Base-by-base conservation (phyloP, 1,140 invertebrate species). In the Brachystomella parvula region DNA sequence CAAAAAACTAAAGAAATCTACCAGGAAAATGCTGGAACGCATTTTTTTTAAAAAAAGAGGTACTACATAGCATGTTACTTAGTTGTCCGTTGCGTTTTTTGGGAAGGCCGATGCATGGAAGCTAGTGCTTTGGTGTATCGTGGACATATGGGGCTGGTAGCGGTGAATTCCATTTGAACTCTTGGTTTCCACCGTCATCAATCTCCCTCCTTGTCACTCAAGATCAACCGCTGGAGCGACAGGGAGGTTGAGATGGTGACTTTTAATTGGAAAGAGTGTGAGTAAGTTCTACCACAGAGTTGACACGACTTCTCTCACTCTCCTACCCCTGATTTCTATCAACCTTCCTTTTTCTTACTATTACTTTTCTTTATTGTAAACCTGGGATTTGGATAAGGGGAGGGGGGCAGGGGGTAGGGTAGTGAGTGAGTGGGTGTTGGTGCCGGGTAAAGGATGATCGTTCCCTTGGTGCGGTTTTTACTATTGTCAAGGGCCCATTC, bases 401-500 rank as follows among this genome's bases (percentile, higher is more conserved):
- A 33, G 26, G 24, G 58, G 26, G 58, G 26, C 28, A 60, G 21
- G 19, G 6, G 6, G 53, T 15, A 28, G 6, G 6, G 12, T n/a
- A 15, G 6, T 28, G 53, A 12, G 21, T 57, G 6, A 9, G 53
- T 24, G 15, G 6, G 26, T 26, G 32, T 31, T 9, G 24, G 21
- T 12, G 31, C 24, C 39, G 3, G 60, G 31, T 62, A n/a, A 21
- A 26, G 19, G 31, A 3, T 61, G 58, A 66, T 66, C 58, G 58
- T 66, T 66, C 65, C 65, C 65, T 29, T 39, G 65, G 47, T 57
- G 65, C 65, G 65, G 65, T 61, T 66, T 66, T 56, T n/a, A 49
- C 58, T 56, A 61, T 66, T 66, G 65, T 47, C 59, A 66, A 66
- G 59, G 65, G 58, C 47, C 59, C 65, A 19, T 17, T 21, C 56